Evolutionary conservation across 1,140 invertebrate genomes (phyloP).

Genomic region (Neodiprion lecontei): DNA sequence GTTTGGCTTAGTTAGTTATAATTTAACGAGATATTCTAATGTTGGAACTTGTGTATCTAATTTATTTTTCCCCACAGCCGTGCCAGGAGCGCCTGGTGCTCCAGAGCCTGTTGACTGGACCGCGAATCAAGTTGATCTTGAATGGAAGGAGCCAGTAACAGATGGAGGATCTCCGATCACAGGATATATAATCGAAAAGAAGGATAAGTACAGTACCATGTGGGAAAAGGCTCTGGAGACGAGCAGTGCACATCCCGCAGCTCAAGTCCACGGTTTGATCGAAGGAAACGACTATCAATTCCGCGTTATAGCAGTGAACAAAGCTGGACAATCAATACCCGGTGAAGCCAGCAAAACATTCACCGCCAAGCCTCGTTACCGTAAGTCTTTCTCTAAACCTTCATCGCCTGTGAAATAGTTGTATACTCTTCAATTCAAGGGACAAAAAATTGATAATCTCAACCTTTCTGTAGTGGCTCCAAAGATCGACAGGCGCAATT

Average conservation of each 20-base stretch:
- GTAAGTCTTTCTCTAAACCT: constrained; percentile 59
- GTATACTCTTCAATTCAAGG: neutral
- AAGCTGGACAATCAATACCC: constrained; percentile 90
- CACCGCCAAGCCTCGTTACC: constrained; percentile 88
- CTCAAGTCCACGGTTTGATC: constrained; percentile 83
- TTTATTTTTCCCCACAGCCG: constrained; percentile 62
- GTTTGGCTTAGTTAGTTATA: constrained; percentile 20
- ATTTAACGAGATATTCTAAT: neutral
- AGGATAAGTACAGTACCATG: constrained; percentile 92
- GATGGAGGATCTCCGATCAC: constrained; percentile 93
- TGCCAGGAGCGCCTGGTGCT: constrained; percentile 81
- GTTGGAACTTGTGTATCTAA: constrained; percentile 9
- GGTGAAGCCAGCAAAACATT: constrained; percentile 88
- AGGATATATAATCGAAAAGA: constrained; percentile 96
- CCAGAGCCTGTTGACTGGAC: constrained; percentile 93
- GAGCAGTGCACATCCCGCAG: constrained; percentile 73
- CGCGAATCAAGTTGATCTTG: constrained; percentile 86
- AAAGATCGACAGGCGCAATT: constrained; percentile 91
- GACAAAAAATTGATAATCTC: neutral
- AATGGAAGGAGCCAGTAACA: constrained; percentile 80
- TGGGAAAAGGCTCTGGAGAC: constrained; percentile 92
- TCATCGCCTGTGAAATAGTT: neutral
- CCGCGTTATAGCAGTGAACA: constrained; percentile 95
- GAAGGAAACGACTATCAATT: constrained; percentile 99
- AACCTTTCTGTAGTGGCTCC: constrained; percentile 76